Evolutionary conservation across 2,113 vertebrate species (phyloP).

Genomic region (Lonchura striata): DNA sequence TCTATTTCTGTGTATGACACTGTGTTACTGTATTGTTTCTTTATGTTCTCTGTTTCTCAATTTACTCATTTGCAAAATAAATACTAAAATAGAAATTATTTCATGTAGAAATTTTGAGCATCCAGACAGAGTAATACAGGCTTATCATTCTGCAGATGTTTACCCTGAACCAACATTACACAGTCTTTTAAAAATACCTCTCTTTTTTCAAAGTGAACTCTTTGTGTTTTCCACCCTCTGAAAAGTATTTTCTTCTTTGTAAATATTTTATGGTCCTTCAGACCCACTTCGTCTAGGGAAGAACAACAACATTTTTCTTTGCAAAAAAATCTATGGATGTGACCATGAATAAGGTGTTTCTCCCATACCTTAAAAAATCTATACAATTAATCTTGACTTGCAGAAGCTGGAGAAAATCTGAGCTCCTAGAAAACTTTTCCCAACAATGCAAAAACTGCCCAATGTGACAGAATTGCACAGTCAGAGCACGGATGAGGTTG

Average conservation of each 20-base stretch:
- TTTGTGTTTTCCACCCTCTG: not conserved
- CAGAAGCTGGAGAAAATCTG: not conserved
- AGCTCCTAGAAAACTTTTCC: not conserved
- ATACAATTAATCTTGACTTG: not conserved
- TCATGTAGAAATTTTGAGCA: not conserved
- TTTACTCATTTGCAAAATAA: not conserved
- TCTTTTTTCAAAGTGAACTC: not conserved
- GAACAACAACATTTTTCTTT: not conserved
- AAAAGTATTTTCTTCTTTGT: not conserved
- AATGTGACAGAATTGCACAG: not conserved
- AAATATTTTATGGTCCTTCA: not conserved
- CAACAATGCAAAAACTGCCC: not conserved
- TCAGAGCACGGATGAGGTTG: not conserved
- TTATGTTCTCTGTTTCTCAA: not conserved
- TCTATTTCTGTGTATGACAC: not conserved
- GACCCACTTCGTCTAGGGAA: not conserved
- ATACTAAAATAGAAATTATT: not conserved
- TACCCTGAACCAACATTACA: not conserved
- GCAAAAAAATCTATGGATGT: not conserved
- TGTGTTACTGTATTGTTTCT: not conserved
- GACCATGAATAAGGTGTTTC: not conserved
- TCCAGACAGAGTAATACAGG: not conserved
- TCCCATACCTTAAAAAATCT: not conserved
- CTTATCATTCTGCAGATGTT: not conserved
- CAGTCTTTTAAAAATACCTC: not conserved